A percentile compares a stretch with the other conserved stretches of the same genome.
Conservation (phyloP, 1,140 invertebrate species). For the Berghia stephanieae region DNA sequence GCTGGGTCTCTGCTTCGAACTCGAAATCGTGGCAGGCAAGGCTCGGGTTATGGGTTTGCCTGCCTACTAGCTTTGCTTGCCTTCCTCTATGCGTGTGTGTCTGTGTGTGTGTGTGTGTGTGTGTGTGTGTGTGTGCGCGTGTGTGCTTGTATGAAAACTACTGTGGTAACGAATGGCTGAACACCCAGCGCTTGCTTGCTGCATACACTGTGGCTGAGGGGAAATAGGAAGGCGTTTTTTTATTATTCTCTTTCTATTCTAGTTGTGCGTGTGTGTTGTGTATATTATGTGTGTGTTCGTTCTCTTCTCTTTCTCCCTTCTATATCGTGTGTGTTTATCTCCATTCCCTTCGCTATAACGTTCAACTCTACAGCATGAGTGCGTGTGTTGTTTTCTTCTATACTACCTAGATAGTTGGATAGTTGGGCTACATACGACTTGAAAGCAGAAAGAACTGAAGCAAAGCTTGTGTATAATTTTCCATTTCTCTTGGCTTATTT, state of each 20-base stretch:
- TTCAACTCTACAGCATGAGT: too few relatives aligned
- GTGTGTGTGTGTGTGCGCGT: not conserved
- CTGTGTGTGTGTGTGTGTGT: slow-evolving; percentile 14
- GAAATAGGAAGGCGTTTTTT: not conserved
- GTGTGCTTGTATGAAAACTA: not conserved
- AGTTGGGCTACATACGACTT: too few relatives aligned
- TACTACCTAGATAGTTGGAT: too few relatives aligned
- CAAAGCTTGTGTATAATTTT: too few relatives aligned
- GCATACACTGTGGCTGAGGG: not conserved
- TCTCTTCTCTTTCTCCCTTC: not conserved
- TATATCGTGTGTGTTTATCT: too few relatives aligned
- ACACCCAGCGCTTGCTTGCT: not conserved
- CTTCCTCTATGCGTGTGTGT: not conserved
- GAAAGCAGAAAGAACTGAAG: too few relatives aligned
- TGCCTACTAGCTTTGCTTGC: not conserved
- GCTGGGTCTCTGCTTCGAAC: too few relatives aligned
- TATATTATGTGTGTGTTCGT: not conserved
- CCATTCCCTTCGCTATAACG: too few relatives aligned
- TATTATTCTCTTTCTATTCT: not conserved
- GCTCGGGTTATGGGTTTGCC: too few relatives aligned
- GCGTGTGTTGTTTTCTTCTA: too few relatives aligned
- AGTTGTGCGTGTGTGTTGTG: not conserved
- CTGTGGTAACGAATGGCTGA: not conserved
- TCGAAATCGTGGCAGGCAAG: too few relatives aligned
- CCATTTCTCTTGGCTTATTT: too few relatives aligned